Base-by-base conservation (phyloP, 2,888 invertebrate species). In the Xanthia togata region DNA sequence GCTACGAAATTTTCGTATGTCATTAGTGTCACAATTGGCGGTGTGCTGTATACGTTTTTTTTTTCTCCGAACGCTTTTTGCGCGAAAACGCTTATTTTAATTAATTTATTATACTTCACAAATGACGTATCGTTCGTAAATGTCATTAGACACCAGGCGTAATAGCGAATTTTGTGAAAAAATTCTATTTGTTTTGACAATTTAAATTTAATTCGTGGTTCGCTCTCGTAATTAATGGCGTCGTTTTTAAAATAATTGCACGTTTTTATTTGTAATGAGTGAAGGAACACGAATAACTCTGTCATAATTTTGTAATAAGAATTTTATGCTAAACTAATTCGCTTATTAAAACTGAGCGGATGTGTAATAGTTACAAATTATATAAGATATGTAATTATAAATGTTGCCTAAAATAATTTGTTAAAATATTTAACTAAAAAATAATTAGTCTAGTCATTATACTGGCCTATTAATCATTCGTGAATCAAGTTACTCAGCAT, bases 11-110 rank as follows among this genome's bases (percentile, higher is more conserved):
- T 75, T 86, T 87, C 81, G 87, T 88, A 85, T 86, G 79, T 88
- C 84, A 88, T 88, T 88, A 87, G n/a, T 78, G 89, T 88, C 84
- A 86, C 86, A 78, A 82, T 87, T 78, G 78, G 84, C 84, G 70
- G 83, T 82, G 60, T 64, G 79, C 57, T 76, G 78, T 75, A 55
- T 80, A 74, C n/a, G 59, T 89, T 79, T 77, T 83, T 77, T 83
- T 84, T 78, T 50, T 77, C 62, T 26, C 53, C 47, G 26, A 41
- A 20, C 60, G 57, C 62, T 87, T 82, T 86, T 73, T 75, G 20
- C 62, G 26, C 68, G 23, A 67, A 77, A 74, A 69, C 78, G 75
- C 60, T 79, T 87, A 87, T 79, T 82, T 81, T 82, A 87, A 88
- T 88, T 87, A 83, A 88, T 88, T 87, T 87, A 87, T 83, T 85